Percentiles rank a stretch among this genome's conserved stretches.
Evolutionary conservation across 2,113 vertebrate species (phyloP).

Genomic region (Panthera tigris): DNA sequence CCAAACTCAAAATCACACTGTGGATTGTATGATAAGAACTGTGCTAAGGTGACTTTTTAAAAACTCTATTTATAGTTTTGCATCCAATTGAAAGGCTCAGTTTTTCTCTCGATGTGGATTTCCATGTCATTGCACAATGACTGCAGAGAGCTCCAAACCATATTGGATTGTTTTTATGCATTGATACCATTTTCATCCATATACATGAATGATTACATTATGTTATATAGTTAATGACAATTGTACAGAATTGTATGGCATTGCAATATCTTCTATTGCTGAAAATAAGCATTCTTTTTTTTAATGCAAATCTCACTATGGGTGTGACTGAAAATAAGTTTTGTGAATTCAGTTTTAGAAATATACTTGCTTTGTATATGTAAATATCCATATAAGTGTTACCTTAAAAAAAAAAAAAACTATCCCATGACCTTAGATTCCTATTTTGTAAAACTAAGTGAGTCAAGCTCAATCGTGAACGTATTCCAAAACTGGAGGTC

Average conservation of each 20-base stretch:
- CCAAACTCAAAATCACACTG: neutral
- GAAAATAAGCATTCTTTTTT: neutral
- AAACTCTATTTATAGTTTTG: neutral
- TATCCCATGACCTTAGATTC: neutral
- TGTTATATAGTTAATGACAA: neutral
- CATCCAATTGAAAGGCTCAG: neutral
- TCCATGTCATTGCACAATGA: neutral
- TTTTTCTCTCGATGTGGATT: neutral
- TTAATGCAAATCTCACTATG: neutral
- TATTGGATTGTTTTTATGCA: neutral
- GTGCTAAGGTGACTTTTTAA: neutral
- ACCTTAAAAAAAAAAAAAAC: neutral
- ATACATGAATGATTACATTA: neutral
- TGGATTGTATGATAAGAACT: neutral
- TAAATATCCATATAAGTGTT: neutral
- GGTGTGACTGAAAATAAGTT: neutral
- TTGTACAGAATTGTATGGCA: neutral
- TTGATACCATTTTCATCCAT: neutral
- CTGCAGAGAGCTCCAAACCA: neutral
- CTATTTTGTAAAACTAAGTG: neutral
- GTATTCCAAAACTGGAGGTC: neutral
- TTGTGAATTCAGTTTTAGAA: neutral
- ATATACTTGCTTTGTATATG: neutral
- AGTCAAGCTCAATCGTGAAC: neutral
- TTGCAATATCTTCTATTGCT: neutral